Conservation (phyloP, 2,888 invertebrate species). For the Drosophila vallismaia region DNA sequence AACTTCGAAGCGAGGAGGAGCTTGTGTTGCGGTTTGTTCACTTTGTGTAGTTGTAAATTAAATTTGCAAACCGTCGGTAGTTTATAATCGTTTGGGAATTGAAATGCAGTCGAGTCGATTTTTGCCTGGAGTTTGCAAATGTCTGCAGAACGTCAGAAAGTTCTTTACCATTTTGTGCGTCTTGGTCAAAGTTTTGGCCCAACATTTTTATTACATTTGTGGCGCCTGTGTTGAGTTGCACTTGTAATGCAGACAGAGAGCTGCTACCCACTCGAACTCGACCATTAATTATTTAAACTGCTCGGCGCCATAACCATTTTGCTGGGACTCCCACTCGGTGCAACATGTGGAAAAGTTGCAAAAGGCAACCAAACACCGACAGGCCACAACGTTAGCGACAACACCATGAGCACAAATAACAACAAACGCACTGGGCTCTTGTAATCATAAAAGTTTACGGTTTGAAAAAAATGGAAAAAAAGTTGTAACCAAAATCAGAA, state of each 20-base stretch:
- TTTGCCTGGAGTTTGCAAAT: slow-evolving; percentile 46
- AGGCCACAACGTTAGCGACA: slow-evolving; percentile 43
- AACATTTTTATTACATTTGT: slow-evolving; percentile 73
- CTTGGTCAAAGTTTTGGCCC: slow-evolving; percentile 69
- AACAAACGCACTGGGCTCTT: slow-evolving; percentile 36
- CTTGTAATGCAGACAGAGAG: neutral
- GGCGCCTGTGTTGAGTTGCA: slow-evolving; percentile 43
- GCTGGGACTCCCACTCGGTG: slow-evolving; percentile 42
- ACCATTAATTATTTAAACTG: slow-evolving; percentile 76
- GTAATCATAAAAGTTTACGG: slow-evolving; percentile 77
- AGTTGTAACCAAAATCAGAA: slow-evolving; percentile 48
- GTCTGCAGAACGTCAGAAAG: slow-evolving; percentile 58
- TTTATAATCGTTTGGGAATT: slow-evolving; percentile 80
- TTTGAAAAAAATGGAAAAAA: slow-evolving; percentile 41
- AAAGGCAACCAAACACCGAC: slow-evolving; percentile 14
- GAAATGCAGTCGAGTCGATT: slow-evolving; percentile 73
- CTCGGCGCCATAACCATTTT: slow-evolving; percentile 71
- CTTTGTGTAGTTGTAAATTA: slow-evolving; percentile 75
- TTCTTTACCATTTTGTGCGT: slow-evolving; percentile 28
- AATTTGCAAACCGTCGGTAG: slow-evolving; percentile 74
- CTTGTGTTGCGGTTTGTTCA: slow-evolving; percentile 64
- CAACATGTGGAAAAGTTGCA: slow-evolving; percentile 59
- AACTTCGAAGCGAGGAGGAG: slow-evolving; percentile 46
- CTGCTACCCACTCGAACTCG: slow-evolving; percentile 13
- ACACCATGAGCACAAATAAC: slow-evolving; percentile 29